These are phyloP conservation scores for Baccha elongata DNA, from an alignment of 2,888 invertebrate species.

Conservation along the genomic window DNA sequence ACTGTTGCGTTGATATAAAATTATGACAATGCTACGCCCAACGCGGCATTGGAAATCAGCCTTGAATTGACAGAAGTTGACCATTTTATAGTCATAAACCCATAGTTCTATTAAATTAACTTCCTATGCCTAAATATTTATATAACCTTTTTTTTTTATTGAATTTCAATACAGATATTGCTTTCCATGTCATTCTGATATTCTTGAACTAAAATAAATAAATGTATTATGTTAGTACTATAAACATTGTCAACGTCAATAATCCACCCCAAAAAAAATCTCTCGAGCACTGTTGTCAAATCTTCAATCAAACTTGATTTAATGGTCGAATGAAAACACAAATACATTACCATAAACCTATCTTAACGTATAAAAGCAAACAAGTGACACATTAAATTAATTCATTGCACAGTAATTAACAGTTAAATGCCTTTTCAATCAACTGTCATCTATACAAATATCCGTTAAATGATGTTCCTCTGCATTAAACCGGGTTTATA, in stretches of 20 bases:
- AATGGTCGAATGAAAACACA: conserved; percentile 30
- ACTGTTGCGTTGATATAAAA: no score
- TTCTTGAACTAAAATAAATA: neutral
- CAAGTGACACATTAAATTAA: conserved; percentile 14
- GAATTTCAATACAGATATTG: no score
- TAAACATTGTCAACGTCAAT: conserved; percentile 7
- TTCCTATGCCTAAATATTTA: no score
- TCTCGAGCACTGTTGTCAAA: conserved; percentile 2
- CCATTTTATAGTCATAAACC: no score
- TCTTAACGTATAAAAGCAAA: neutral
- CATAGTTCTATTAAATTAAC: no score
- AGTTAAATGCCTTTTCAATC: conserved; percentile 9
- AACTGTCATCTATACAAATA: neutral
- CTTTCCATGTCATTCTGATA: no score
- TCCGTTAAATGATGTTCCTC: neutral
- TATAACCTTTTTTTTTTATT: no score
- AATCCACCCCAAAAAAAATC: conserved; percentile 23
- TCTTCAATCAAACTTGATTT: conserved; percentile 45
- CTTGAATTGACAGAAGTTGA: no score
- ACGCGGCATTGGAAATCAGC: no score
- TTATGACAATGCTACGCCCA: no score
- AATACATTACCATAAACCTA: conserved; percentile 27
- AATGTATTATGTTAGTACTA: neutral
- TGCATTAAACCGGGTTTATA: neutral
- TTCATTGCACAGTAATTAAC: conserved; percentile 9